A percentile compares a stretch with the other conserved stretches of the same genome.
These are phyloP conservation scores for Drosophila neutralis DNA, from an alignment of 2,888 invertebrate genomes.

Conservation along the genomic window DNA sequence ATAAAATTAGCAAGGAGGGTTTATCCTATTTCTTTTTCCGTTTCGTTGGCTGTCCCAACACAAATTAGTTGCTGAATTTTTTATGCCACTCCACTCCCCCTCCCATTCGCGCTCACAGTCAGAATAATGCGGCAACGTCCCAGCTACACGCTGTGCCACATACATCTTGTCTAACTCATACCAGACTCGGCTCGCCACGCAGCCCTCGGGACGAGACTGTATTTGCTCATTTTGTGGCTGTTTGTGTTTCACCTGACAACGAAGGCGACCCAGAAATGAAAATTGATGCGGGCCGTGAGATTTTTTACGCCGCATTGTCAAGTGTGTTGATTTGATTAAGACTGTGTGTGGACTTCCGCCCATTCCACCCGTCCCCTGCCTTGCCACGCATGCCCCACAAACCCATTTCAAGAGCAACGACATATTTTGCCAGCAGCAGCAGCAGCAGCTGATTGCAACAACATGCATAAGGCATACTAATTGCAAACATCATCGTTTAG, in stretches of 20 bases:
- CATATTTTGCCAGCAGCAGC: conserved; percentile 33
- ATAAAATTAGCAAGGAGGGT: conserved; percentile 55
- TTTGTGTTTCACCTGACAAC: conserved; percentile 30
- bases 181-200: neutral
- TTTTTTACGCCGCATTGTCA: conserved; percentile 71
- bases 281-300: conserved; percentile 69
- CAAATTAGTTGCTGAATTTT: conserved; percentile 76
- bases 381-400: conserved; percentile 47
- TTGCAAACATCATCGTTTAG: conserved; percentile 27
- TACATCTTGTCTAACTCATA: conserved; percentile 42
- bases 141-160: conserved; percentile 9
- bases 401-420: conserved; percentile 66
- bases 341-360: neutral
- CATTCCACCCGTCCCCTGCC: neutral
- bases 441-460: conserved; percentile 9
- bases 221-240: conserved; percentile 47
- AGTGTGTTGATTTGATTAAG: conserved; percentile 72
- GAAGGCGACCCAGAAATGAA: conserved; percentile 56
- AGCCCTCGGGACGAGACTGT: conserved; percentile 19
- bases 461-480: conserved; percentile 24
- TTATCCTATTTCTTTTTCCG: neutral
- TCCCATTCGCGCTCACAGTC: conserved; percentile 4
- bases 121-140: neutral
- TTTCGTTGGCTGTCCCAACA: conserved; percentile 35
- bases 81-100: conserved; percentile 39